These are phyloP conservation scores for Pholis gunnellus DNA, from an alignment of 2,113 vertebrate species.

Conservation along the genomic window DNA sequence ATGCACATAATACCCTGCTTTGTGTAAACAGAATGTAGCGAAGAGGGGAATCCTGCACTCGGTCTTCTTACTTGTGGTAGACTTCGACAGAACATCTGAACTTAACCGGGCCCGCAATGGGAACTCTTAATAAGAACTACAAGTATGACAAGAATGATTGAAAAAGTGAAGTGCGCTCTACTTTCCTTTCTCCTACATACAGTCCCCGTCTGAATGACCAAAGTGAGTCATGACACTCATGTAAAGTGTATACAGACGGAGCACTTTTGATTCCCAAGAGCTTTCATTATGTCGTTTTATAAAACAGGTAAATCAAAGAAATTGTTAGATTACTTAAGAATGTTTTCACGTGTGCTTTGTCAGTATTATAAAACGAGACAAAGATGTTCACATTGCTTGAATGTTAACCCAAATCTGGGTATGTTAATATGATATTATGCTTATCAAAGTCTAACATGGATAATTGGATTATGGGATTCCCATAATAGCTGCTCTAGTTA, in stretches of 20 bases:
- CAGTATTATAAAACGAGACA: not conserved
- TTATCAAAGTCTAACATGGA: slow-evolving; percentile 5
- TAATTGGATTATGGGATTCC: slow-evolving; percentile 36
- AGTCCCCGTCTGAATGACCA: not conserved
- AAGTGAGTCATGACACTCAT: not conserved
- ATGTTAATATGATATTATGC: slow-evolving; percentile 1
- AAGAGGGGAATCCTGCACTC: not conserved
- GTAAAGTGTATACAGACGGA: not conserved
- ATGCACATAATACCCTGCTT: not conserved
- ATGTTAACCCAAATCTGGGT: slow-evolving; percentile 4
- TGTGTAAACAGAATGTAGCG: not conserved
- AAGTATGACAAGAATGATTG: not conserved
- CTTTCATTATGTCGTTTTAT: not conserved
- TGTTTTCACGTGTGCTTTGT: not conserved
- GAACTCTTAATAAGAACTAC: not conserved
- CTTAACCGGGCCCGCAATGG: not conserved
- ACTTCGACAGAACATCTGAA: not conserved
- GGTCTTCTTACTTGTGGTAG: not conserved
- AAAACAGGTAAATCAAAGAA: not conserved
- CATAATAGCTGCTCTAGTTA: not conserved
- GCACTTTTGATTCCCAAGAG: not conserved
- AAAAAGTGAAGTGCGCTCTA: not conserved
- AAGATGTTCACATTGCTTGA: not conserved
- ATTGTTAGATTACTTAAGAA: not conserved
- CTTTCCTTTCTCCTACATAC: not conserved